Percentiles rank a stretch among this genome's conserved stretches.
phyloP scores from a whole-genome alignment of 2,797 vertebrate genomes.

The Microctenopoma lineatum region DNA sequence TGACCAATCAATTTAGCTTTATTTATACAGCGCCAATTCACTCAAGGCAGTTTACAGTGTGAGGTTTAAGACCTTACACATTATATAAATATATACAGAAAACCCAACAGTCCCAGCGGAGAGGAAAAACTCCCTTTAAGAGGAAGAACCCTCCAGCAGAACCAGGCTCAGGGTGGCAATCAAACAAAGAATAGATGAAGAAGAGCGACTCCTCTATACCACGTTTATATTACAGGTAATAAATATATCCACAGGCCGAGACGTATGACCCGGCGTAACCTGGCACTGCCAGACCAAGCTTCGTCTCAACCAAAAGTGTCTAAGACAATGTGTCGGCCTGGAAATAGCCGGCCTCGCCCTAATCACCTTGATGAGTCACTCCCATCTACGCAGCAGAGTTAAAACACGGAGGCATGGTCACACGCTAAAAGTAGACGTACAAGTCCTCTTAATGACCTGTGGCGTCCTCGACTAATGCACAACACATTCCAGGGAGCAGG shows the following conservation, averaged over 20 bases:
- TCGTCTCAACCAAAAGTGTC: conserved; percentile 43
- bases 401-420: conserved; percentile 24
- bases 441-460: conserved; percentile 1
- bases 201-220: no score
- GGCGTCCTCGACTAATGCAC: not conserved
- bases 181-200: no score
- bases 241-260: conserved; percentile 17
- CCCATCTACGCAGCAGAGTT: conserved; percentile 39
- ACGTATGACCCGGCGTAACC: conserved; percentile 1
- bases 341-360: conserved; percentile 38
- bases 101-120: no score
- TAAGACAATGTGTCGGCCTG: conserved; percentile 21
- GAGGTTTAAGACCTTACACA: no score
- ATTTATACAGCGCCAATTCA: no score
- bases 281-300: conserved; percentile 29
- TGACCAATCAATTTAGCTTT: no score
- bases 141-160: no score
- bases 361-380: conserved; percentile 45
- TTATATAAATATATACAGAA: no score
- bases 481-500: conserved; percentile 21
- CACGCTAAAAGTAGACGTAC: conserved; percentile 14
- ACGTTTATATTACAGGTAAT: not conserved
- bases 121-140: no score
- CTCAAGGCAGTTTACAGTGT: no score
- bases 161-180: no score